Base-by-base conservation (phyloP, 2,888 invertebrate species). In the Theretra japonica region DNA sequence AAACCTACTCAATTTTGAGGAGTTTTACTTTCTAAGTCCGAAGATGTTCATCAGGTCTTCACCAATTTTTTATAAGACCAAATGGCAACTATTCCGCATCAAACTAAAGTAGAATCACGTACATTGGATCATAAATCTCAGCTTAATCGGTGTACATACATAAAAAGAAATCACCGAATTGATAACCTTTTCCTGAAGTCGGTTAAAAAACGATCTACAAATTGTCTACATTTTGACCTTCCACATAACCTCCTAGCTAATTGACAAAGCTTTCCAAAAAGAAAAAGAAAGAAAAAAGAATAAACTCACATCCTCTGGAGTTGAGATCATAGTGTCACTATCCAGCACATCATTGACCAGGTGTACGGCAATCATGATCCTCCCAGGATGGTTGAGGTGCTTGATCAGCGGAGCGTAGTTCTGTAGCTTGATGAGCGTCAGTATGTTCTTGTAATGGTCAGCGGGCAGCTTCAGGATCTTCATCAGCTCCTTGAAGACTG, bases 401-500 rank as follows among this genome's bases (percentile, higher is more conserved):
- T 97, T 80, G 75, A 99, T 95, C 59, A 99, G 94, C 0, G 97
- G 97, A 8, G 97, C 96, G 86, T 98, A 99, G 93, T 98, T 97
- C 82, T 97, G 96, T 76, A 99, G 93, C 83, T 97, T 96, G 72
- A 99, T 95, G 21, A 99, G 96, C 0, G 97, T 97, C 65, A 99
- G 94, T 19, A 99, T 96, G 89, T 99, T 97, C 89, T 98, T 98
- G 93, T 99, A 99, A 84, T 97, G 97, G 87, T 99, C 99, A 2
- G 99, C 96, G 0, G 99, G 99, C 65, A 99, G 97, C 89, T 98
- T 98, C 84, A 99, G 95, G 73, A 99, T 96, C 84, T 98, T 97
- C 84, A 98, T 97, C 75, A 99, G 94, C 88, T 99, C 99, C 82
- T 98, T 97, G 78, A 99, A 99, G 0, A 99, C 98, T 4, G 97